Evolutionary conservation across 2,797 vertebrate species (phyloP).

Genomic region (Melopsittacus undulatus): DNA sequence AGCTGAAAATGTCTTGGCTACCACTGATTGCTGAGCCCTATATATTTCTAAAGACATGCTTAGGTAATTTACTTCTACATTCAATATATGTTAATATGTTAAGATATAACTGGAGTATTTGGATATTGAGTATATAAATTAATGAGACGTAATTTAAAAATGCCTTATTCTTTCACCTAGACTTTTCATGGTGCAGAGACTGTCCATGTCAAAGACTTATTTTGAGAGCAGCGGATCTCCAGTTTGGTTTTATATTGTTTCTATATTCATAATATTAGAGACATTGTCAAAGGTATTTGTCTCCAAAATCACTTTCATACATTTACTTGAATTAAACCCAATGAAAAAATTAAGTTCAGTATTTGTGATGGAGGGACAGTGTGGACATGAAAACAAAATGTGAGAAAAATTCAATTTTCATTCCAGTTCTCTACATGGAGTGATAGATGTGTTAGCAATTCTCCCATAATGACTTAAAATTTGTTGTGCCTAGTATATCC

Average conservation of each 20-base stretch:
- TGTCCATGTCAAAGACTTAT: not conserved
- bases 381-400: not conserved
- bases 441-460: not conserved
- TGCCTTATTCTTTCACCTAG: not conserved
- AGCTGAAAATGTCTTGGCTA: not conserved
- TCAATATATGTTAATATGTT: not conserved
- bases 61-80: not conserved
- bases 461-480: not conserved
- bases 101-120: not conserved
- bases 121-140: not conserved
- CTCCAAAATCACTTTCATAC: not conserved
- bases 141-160: not conserved
- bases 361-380: not conserved
- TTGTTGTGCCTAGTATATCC: not conserved
- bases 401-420: not conserved
- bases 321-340: not conserved
- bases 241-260: not conserved
- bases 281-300: not conserved
- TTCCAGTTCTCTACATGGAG: not conserved
- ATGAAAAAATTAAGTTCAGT: not conserved
- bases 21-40: not conserved
- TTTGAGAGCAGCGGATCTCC: not conserved
- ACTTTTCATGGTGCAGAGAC: not conserved
- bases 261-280: not conserved
- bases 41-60: not conserved